These are phyloP conservation scores for Macrophya alboannulata DNA, from an alignment of 2,888 invertebrate genomes.

Conservation along the genomic window DNA sequence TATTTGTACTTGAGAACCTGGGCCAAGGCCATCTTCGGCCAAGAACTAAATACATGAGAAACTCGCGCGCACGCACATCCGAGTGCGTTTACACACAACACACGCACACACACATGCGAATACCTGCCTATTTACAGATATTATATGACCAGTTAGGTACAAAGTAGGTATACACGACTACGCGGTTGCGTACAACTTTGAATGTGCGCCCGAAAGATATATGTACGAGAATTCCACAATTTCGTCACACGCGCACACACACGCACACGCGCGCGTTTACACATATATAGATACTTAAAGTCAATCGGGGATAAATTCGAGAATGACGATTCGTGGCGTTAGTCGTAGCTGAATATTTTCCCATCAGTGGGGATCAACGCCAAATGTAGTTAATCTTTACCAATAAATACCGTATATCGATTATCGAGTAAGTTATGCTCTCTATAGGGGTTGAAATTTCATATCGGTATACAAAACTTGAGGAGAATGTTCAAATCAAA, in stretches of 20 bases:
- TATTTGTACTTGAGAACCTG: slow-evolving; percentile 47
- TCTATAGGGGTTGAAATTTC: background rate
- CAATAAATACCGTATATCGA: background rate
- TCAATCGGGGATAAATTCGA: background rate
- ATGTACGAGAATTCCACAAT: background rate
- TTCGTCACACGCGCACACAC: background rate
- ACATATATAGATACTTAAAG: background rate
- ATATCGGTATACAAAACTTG: background rate
- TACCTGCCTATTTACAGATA: slow-evolving; percentile 4
- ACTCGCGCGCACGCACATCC: background rate
- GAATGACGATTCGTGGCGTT: background rate
- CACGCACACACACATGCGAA: background rate
- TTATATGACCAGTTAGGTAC: slow-evolving; percentile 1
- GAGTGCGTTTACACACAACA: background rate
- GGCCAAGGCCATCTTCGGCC: slow-evolving; percentile 49
- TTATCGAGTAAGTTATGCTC: background rate
- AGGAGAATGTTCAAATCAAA: no score
- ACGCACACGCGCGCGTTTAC: no score
- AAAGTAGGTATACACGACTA: background rate
- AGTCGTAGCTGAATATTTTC: background rate
- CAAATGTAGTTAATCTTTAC: background rate
- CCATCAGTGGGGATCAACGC: background rate
- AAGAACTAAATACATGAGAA: slow-evolving; percentile 27
- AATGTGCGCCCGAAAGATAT: background rate
- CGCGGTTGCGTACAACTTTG: background rate